These are phyloP conservation scores for Trinorchestia longiramus DNA, from an alignment of 1,140 invertebrate genomes.

Conservation along the genomic window DNA sequence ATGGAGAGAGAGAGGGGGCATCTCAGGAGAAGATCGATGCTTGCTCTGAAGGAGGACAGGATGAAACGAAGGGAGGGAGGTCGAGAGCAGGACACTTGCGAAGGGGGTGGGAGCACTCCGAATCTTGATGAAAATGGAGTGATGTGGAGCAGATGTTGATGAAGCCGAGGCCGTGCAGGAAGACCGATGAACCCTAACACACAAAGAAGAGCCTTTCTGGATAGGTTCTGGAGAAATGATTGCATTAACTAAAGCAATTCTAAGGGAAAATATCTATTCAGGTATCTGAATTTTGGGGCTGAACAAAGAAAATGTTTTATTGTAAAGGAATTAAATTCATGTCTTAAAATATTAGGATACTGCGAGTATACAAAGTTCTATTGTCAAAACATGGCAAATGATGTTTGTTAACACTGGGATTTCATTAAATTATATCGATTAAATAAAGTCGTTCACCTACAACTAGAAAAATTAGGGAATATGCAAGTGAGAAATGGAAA, in stretches of 20 bases:
- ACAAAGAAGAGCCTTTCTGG: neutral
- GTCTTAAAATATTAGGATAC: neutral
- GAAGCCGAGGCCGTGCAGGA: slow-evolving; percentile 9
- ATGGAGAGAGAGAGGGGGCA: slow-evolving; percentile 19
- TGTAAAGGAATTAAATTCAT: neutral
- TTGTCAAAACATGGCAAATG: neutral
- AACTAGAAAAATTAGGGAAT: too few species aligned
- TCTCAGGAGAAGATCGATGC: slow-evolving; percentile 53
- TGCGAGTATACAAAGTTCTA: neutral
- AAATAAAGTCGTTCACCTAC: too few species aligned
- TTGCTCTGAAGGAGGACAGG: slow-evolving; percentile 45
- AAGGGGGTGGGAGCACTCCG: neutral
- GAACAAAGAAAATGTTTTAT: neutral
- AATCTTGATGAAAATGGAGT: slow-evolving; percentile 47
- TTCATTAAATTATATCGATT: too few species aligned
- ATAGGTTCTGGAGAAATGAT: neutral
- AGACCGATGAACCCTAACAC: slow-evolving; percentile 1
- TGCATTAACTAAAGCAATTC: neutral
- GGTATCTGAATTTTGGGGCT: neutral
- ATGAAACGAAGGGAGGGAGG: slow-evolving; percentile 16
- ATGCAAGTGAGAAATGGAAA: too few species aligned
- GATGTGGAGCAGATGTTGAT: slow-evolving; percentile 32
- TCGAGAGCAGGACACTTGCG: neutral
- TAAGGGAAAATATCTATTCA: neutral
- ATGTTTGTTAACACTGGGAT: neutral